Base-by-base conservation (phyloP, 2,113 vertebrate genomes). In the Cavia aperea region DNA sequence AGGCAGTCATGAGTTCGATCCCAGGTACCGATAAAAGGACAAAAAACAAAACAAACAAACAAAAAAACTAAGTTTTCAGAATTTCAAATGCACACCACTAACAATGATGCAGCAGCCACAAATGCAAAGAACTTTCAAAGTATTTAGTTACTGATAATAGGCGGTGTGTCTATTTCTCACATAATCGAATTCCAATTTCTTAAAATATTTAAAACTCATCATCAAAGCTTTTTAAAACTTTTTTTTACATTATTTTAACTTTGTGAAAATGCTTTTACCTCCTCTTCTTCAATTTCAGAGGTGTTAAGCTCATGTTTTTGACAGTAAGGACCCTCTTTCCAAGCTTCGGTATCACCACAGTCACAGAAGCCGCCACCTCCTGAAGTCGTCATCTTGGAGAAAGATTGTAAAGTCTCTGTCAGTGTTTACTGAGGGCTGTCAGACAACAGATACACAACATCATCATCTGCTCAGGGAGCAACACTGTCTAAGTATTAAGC, bases 281-380 rank as follows among this genome's bases (percentile, higher is more conserved):
- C 98, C 31, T 98, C 97, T 85, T 98, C 98, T 82, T 97, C 96
- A 65, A 94, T 97, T 96, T 98, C 98, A 91, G 98, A 97, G 95
- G 96, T 97, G 92, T 97, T 98, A 73, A 98, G 98, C 85, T 98
- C 98, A 94, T 99, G 99, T 96, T 99, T 99, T 91, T 98, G 98
- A 97, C 99, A 99, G 97, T 98, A 99, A 97, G 99, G 98, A 73
- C 99, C 98, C 93, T 98, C 98, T 96, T 99, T 99, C 99, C 99
- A 99, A 88, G 99, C 99, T 96, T 99, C 99, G 66, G 98, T 97
- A 87, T 99, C 99, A 82, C 99, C 99, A 97, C 99, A 99, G 97
- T 99, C 99, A 98, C 99, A 99, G 97, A 99, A 99, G 43, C 99
- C 99, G 90, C 99, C 99, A 68, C 99, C 99, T 93, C 98, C 98